Evolutionary conservation across 2,888 invertebrate species (phyloP).

Genomic region (Eristalinus sepulchralis): DNA sequence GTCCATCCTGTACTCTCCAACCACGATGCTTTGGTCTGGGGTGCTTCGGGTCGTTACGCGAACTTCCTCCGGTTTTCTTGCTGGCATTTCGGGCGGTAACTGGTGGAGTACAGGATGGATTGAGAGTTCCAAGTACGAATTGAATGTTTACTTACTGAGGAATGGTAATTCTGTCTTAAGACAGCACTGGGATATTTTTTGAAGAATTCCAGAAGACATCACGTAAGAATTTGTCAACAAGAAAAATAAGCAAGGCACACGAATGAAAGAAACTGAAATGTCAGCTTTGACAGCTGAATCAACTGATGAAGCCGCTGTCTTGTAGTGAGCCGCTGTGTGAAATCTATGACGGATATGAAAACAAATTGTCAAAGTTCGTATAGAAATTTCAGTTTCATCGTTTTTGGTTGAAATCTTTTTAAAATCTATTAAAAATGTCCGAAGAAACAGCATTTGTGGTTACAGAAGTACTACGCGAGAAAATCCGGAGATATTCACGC

Average conservation of each 20-base stretch:
- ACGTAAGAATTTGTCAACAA: not conserved
- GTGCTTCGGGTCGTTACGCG: slow-evolving; percentile 86
- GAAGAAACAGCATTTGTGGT: slow-evolving; percentile 38
- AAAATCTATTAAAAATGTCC: slow-evolving; percentile 17
- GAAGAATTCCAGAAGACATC: slow-evolving; percentile 77
- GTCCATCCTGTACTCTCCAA: slow-evolving; percentile 88
- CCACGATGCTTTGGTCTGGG: slow-evolving; percentile 89
- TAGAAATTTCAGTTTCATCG: not conserved
- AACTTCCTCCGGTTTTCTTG: slow-evolving; percentile 89
- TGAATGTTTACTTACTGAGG: slow-evolving; percentile 74
- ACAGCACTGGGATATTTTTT: slow-evolving; percentile 76
- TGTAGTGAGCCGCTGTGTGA: not conserved
- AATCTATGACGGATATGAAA: not conserved
- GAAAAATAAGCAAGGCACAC: not conserved
- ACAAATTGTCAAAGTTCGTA: not conserved
- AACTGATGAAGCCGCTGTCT: not conserved
- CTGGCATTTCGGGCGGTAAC: slow-evolving; percentile 84
- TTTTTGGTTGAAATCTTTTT: not conserved
- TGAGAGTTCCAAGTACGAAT: not conserved
- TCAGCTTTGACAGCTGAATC: slow-evolving; percentile 34
- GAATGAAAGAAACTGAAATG: not conserved
- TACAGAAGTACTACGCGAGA: slow-evolving; percentile 72
- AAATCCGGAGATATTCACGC: slow-evolving; percentile 75
- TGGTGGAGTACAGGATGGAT: slow-evolving; percentile 25
- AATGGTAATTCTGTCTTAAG: slow-evolving; percentile 77